phyloP scores from a whole-genome alignment of 2,113 vertebrate species.

The Aptenodytes patagonicus region DNA sequence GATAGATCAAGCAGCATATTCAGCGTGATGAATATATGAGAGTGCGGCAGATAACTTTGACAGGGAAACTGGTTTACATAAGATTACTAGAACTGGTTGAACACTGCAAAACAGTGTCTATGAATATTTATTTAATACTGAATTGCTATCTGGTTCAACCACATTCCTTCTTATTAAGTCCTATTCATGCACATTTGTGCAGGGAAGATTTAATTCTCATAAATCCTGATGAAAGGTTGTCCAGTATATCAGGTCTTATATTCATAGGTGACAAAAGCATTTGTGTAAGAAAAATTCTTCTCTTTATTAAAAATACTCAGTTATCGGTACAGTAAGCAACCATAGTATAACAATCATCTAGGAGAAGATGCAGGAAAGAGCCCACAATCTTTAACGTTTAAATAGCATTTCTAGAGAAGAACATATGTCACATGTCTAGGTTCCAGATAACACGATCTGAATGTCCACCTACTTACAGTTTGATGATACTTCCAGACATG shows the following conservation, averaged over 20 bases:
- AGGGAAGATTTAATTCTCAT: not conserved
- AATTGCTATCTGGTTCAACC: not conserved
- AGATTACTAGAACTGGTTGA: not conserved
- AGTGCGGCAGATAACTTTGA: not conserved
- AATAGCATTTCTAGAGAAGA: not conserved
- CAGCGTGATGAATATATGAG: not conserved
- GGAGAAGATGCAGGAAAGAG: not conserved
- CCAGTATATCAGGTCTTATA: not conserved
- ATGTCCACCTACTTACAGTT: not conserved
- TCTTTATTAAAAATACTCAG: not conserved
- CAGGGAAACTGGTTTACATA: not conserved
- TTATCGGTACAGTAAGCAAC: not conserved
- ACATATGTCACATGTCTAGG: not conserved
- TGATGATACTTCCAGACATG: not conserved
- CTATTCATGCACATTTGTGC: not conserved
- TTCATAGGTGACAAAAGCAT: not conserved
- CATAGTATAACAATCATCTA: not conserved
- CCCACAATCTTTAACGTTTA: not conserved
- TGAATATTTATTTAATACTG: not conserved
- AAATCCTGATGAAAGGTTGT: not conserved
- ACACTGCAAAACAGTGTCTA: not conserved
- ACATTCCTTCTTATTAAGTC: not conserved
- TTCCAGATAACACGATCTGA: not conserved
- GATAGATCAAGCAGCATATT: not conserved
- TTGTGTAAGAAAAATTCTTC: not conserved